Percentiles rank a stretch among this genome's conserved stretches.
phyloP scores from a whole-genome alignment of 1,140 invertebrate genomes.

The Drosophila seguyi region DNA sequence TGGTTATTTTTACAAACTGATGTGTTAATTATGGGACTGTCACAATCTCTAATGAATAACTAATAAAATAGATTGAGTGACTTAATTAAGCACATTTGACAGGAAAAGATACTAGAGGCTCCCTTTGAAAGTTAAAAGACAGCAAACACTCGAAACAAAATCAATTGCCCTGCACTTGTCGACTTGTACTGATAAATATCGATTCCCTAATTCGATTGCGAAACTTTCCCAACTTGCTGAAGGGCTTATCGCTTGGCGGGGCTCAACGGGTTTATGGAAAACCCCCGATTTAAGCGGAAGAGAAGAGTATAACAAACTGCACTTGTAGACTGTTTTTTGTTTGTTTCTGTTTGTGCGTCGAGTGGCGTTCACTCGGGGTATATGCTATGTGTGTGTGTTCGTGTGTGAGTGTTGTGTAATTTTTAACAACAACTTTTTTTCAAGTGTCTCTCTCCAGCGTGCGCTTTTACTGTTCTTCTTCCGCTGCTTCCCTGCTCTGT shows the following conservation, averaged over 20 bases:
- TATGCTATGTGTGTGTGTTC: constrained; percentile 24
- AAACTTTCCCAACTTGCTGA: constrained; percentile 9
- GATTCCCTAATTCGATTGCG: constrained; percentile 34
- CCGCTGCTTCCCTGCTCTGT: constrained; percentile 1
- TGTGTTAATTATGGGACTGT: background rate
- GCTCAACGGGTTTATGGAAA: constrained; percentile 9
- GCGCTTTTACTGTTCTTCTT: constrained; percentile 40
- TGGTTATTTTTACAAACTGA: background rate
- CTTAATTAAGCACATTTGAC: background rate
- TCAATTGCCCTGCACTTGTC: constrained; percentile 4
- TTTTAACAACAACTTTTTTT: constrained; percentile 80
- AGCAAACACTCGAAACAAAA: background rate
- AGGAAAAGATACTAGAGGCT: background rate
- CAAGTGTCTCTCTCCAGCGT: constrained; percentile 57
- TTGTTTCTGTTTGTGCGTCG: constrained; percentile 70
- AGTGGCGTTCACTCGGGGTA: constrained; percentile 52
- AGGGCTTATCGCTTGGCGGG: constrained; percentile 3
- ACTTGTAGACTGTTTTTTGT: constrained; percentile 61
- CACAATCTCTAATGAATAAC: background rate
- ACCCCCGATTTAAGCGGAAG: constrained; percentile 11
- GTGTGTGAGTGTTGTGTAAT: constrained; percentile 67
- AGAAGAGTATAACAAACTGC: constrained; percentile 60
- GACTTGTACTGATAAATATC: constrained; percentile 17
- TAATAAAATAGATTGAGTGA: background rate
- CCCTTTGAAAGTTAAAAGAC: background rate